These are phyloP conservation scores for Fragum fragum DNA, from an alignment of 2,888 invertebrate genomes.

Conservation along the genomic window DNA sequence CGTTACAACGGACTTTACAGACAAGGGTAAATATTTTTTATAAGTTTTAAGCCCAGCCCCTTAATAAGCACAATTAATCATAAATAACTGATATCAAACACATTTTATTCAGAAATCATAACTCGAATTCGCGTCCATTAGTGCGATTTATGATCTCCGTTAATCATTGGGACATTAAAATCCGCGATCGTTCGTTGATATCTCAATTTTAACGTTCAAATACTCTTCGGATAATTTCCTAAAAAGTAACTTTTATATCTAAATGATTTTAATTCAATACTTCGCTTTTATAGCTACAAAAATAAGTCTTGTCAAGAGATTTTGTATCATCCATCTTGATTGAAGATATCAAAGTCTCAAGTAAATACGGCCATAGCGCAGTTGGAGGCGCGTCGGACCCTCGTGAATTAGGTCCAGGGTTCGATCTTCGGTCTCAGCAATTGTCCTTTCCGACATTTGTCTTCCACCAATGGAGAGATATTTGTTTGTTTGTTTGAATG, in stretches of 20 bases:
- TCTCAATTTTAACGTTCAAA: slow-evolving; percentile 31
- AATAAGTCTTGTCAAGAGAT: not conserved
- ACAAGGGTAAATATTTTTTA: not conserved
- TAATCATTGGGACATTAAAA: slow-evolving; percentile 30
- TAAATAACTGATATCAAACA: slow-evolving; percentile 30
- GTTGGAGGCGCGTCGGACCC: too few species aligned
- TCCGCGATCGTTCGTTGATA: slow-evolving; percentile 10
- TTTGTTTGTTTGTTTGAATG: too few species aligned
- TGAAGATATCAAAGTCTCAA: too few species aligned
- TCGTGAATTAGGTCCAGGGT: too few species aligned
- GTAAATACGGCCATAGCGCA: too few species aligned
- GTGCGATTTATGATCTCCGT: slow-evolving; percentile 25
- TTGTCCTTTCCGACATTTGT: too few species aligned
- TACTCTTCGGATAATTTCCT: slow-evolving; percentile 29
- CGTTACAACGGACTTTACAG: too few species aligned
- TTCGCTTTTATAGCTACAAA: not conserved
- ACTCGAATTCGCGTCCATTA: slow-evolving; percentile 26
- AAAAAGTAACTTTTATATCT: slow-evolving; percentile 31
- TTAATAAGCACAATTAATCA: slow-evolving; percentile 31
- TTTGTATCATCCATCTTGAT: too few species aligned
- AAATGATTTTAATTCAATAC: slow-evolving; percentile 26
- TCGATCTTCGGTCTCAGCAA: too few species aligned
- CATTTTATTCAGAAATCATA: slow-evolving; percentile 29
- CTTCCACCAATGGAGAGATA: too few species aligned
- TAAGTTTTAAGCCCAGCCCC: not conserved